phyloP scores from a whole-genome alignment of 2,113 vertebrate genomes.

The Erinaceus europaeus region DNA sequence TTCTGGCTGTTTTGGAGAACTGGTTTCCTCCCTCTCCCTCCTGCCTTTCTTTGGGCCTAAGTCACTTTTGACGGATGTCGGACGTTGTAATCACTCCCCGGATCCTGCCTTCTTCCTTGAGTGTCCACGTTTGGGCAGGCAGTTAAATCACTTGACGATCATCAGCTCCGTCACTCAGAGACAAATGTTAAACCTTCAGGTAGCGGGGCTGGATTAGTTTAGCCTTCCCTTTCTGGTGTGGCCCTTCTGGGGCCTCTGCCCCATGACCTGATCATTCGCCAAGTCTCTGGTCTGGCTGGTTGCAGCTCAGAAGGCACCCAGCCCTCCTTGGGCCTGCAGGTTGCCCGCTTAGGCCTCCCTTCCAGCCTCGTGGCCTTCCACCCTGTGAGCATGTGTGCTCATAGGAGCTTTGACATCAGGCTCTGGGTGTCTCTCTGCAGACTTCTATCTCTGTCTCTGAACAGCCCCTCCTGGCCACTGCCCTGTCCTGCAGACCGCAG shows the following conservation, averaged over 20 bases:
- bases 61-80: too few species aligned
- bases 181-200: background rate
- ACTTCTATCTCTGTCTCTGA: background rate
- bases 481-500: background rate
- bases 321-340: background rate
- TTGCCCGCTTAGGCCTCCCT: background rate
- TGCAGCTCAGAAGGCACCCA: background rate
- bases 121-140: background rate
- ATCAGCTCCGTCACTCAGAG: background rate
- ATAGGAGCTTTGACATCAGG: too few species aligned
- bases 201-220: background rate
- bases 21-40: too few species aligned
- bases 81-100: background rate
- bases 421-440: background rate
- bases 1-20: constrained; percentile 10
- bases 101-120: background rate
- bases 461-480: background rate
- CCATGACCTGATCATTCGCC: background rate
- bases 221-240: background rate
- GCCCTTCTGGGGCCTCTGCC: background rate
- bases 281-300: background rate
- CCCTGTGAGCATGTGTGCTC: accelerated
- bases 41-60: too few species aligned
- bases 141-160: background rate
- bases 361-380: background rate